A percentile compares a stretch with the other conserved stretches of the same genome.
Conservation (phyloP, 1,140 invertebrate species). For the Temnothorax longispinosus region DNA sequence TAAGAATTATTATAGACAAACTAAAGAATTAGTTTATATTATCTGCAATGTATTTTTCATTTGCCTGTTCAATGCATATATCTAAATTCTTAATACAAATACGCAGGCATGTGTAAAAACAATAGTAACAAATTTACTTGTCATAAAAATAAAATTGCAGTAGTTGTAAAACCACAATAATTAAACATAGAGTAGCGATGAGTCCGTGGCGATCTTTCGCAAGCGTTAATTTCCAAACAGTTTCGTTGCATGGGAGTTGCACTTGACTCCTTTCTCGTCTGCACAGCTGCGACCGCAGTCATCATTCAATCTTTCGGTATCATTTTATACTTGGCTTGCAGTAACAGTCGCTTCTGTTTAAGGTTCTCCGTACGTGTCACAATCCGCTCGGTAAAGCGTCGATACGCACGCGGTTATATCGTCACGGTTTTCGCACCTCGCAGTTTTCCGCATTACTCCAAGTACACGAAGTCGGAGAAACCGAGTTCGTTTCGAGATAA, state of each 20-base stretch:
- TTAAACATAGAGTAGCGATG: background rate
- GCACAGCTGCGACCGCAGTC: background rate
- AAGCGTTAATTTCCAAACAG: slow-evolving; percentile 23
- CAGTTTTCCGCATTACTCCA: slow-evolving; percentile 52
- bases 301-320: slow-evolving; percentile 60
- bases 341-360: slow-evolving; percentile 62
- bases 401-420: slow-evolving; percentile 35
- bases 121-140: slow-evolving; percentile 53
- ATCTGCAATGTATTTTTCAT: background rate
- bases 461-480: slow-evolving; percentile 16
- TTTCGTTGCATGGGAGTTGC: background rate
- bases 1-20: background rate
- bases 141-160: slow-evolving; percentile 50
- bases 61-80: background rate
- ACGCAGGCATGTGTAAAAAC: background rate
- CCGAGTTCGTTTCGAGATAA: slow-evolving; percentile 5
- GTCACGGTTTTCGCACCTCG: slow-evolving; percentile 57
- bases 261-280: slow-evolving; percentile 11
- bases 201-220: background rate
- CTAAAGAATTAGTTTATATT: background rate
- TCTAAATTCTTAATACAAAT: background rate
- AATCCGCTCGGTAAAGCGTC: background rate
- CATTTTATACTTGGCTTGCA: slow-evolving; percentile 61
- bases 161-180: background rate
- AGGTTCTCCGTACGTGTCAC: slow-evolving; percentile 11